These are phyloP conservation scores for Drosophila prolongata DNA, from an alignment of 2,888 invertebrate species.

Conservation along the genomic window DNA sequence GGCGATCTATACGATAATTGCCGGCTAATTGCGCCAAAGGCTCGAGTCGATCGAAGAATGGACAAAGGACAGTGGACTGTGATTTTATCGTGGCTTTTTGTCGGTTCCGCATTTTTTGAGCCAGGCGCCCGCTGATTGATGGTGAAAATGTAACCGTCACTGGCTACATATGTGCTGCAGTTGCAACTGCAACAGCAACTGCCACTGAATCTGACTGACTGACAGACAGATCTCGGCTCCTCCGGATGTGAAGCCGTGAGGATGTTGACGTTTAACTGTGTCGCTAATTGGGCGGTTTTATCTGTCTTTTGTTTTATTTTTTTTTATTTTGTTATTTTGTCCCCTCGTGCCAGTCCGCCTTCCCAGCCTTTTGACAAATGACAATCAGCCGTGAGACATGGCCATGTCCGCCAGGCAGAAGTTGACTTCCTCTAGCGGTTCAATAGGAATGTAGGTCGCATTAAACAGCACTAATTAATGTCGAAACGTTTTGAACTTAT, in stretches of 20 bases:
- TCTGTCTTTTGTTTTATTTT: constrained; percentile 10
- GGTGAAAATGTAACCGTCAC: constrained; percentile 78
- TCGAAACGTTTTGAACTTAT: constrained; percentile 25
- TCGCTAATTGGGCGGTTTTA: constrained; percentile 74
- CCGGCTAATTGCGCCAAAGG: constrained; percentile 59
- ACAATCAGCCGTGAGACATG: constrained; percentile 62
- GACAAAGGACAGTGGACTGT: constrained; percentile 28
- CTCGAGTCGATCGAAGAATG: constrained; percentile 27
- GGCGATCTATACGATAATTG: constrained; percentile 59
- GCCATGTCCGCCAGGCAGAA: constrained; percentile 41
- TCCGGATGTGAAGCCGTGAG: constrained; percentile 78
- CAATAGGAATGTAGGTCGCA: constrained; percentile 45
- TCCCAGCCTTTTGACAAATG: constrained; percentile 68
- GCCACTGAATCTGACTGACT: constrained; percentile 4
- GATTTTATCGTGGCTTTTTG: constrained; percentile 38
- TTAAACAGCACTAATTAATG: constrained; percentile 39
- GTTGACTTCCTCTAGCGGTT: constrained; percentile 35
- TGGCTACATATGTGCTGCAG: constrained; percentile 53
- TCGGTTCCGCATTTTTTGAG: constrained; percentile 63
- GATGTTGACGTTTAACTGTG: constrained; percentile 80
- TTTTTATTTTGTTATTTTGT: not conserved
- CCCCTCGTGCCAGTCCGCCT: constrained; percentile 16
- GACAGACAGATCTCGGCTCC: constrained; percentile 42
- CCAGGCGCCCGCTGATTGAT: constrained; percentile 71
- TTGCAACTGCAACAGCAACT: constrained; percentile 11